Evolutionary conservation across 53 echinoderm and acorn worm species (phyloP).

Genomic region (Luidia sarsii): DNA sequence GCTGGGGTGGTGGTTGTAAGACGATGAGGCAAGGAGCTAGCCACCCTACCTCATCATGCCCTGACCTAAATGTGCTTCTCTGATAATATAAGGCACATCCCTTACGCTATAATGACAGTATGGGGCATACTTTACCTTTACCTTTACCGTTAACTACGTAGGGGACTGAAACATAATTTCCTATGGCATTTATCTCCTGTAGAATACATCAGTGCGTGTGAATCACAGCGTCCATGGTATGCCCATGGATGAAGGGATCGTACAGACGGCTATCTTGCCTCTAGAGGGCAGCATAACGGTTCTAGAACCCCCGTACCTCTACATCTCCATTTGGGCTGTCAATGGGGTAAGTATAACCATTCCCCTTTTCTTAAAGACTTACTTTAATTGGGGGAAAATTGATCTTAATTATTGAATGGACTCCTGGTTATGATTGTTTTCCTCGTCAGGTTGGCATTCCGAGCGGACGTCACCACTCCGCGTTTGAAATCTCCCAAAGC

Average conservation of each 20-base stretch:
- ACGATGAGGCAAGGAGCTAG: too few relatives aligned
- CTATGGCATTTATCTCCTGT: too few relatives aligned
- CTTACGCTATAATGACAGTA: too few relatives aligned
- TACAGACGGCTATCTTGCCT: slow-evolving; percentile 22
- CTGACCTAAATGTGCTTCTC: too few relatives aligned
- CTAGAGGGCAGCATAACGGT: slow-evolving; percentile 12
- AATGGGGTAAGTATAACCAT: slow-evolving; percentile 31
- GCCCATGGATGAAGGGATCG: slow-evolving; percentile 26
- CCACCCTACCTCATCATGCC: too few relatives aligned
- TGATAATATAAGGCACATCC: too few relatives aligned
- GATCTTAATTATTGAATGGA: too few relatives aligned
- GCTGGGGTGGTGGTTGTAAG: too few relatives aligned
- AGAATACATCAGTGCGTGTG: slow-evolving; percentile 25
- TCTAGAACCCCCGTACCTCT: background rate
- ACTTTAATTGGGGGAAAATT: too few relatives aligned
- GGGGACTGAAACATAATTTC: too few relatives aligned
- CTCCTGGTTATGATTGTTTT: background rate
- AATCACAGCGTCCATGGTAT: slow-evolving; percentile 33
- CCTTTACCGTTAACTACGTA: too few relatives aligned
- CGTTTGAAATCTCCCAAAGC: slow-evolving; percentile 24
- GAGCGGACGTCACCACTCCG: slow-evolving; percentile 27
- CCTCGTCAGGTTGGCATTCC: slow-evolving; percentile 30
- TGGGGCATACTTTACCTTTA: too few relatives aligned
- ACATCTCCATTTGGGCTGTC: slow-evolving; percentile 51
- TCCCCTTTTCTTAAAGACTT: background rate